Evolutionary conservation across 1,140 invertebrate species (phyloP), one percentile per base, ranked within the genome.

Genomic region (Dufourea novaeangliae): DNA sequence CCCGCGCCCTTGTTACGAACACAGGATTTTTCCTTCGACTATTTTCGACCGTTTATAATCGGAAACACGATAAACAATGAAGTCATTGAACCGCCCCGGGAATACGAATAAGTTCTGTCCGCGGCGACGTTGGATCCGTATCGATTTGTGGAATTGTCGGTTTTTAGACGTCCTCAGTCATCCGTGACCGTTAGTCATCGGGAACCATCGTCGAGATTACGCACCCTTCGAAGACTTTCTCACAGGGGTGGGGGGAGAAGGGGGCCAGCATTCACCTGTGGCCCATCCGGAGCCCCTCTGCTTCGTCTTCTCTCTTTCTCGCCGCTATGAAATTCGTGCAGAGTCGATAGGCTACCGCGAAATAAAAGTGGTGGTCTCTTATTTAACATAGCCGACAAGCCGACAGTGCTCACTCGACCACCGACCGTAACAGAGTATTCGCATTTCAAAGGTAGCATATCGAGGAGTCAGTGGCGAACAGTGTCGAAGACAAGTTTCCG

Each of bases 321-420:
- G 50, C 27, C 27, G 61, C 46, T 50, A 72, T 54, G 10, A 61
- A 44, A 54, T 37, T 39, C 54, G 29, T 54, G 34, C 29, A 68
- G 64, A 84, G 59, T 82, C 64, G 54, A 78, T 83, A 71, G 63
- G 64, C 66, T 52, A 69, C 54, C 77, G 79, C 64, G 68, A 80
- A 85, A 83, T 85, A 85, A 71, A 85, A 78, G 78, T 62, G 66
- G 69, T 64, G 56, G 68, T 41, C 78, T 83, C 80, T 85, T 86
- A 86, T 86, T 86, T 86, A 86, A 85, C 84, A 85, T 86, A 82
- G 85, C 71, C 78, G 84, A 73, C 70, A 72, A 62, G 70, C 71
- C 39, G 59, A 34, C 81, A 76, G 79, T 69, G 76, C 70, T 86
- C 84, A 86, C 80, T 86, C 78, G 74, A 80, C 63, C 72, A 80